Conservation (phyloP, 2,113 vertebrate genomes). For the Alethe castanea region DNA sequence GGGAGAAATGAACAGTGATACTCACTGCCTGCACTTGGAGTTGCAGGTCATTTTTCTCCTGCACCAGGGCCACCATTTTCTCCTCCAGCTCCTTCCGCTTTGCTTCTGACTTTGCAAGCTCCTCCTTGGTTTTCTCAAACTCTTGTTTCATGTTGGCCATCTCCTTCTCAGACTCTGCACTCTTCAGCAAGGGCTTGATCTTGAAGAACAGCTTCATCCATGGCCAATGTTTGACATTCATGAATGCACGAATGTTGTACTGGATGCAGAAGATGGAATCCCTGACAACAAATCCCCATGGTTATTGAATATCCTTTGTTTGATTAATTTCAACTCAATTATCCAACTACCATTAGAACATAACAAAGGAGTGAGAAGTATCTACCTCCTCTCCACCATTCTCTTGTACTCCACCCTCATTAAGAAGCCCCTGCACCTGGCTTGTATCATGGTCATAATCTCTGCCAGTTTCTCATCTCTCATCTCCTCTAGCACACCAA, state of each 20-base stretch:
- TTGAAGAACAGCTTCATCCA: conserved; percentile 82
- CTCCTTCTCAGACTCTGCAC: conserved; percentile 80
- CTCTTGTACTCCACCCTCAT: background rate
- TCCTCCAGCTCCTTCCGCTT: no score
- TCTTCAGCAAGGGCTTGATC: conserved; percentile 86
- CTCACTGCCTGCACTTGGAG: no score
- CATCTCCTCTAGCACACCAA: background rate
- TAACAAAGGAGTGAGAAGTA: background rate
- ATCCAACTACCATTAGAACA: no score
- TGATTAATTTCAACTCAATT: background rate
- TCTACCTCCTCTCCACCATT: background rate
- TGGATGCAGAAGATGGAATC: conserved; percentile 83
- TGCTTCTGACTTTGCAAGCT: no score
- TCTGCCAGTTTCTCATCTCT: background rate
- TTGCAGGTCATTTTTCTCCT: no score
- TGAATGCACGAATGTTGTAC: conserved; percentile 84
- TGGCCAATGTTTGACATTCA: conserved; percentile 84
- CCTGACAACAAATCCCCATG: conserved; percentile 42
- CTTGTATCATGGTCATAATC: background rate
- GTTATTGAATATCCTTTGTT: background rate
- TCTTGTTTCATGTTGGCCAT: background rate
- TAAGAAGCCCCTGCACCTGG: background rate
- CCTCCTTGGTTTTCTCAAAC: no score
- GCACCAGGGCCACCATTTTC: no score
- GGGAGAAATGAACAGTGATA: no score